A percentile compares a stretch with the other conserved stretches of the same genome.
phyloP scores from a whole-genome alignment of 2,113 vertebrate genomes.

The Arenaria interpres region DNA sequence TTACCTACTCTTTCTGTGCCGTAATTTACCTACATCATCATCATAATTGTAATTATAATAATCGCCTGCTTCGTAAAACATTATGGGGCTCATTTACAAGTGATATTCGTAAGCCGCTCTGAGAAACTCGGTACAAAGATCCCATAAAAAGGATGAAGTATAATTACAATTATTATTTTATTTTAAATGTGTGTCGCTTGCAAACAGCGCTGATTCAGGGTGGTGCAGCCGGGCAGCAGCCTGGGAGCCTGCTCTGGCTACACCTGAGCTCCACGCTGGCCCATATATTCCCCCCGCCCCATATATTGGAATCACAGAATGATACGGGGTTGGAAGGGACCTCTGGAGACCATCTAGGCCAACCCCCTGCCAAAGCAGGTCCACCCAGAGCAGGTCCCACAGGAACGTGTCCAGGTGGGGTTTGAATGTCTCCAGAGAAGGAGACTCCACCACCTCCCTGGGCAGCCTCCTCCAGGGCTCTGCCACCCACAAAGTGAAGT shows the following conservation, averaged over 20 bases:
- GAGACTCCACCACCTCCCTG: too few species aligned
- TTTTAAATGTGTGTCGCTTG: neutral
- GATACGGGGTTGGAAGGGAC: too few species aligned
- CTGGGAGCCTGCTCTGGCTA: neutral
- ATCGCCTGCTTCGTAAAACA: conserved; percentile 7
- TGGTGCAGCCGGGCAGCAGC: neutral
- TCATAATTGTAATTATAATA: conserved; percentile 53
- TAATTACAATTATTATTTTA: conserved; percentile 50
- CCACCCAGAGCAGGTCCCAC: too few species aligned
- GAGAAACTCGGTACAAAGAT: conserved; percentile 25
- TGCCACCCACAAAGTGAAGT: too few species aligned
- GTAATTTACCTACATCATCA: conserved; percentile 39
- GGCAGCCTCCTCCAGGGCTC: too few species aligned
- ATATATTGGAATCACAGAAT: too few species aligned
- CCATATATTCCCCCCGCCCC: neutral
- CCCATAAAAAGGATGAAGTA: conserved; percentile 3
- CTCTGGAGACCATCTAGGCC: too few species aligned
- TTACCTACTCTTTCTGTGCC: conserved; percentile 27
- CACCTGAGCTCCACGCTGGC: neutral
- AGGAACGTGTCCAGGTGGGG: too few species aligned
- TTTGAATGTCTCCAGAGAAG: too few species aligned
- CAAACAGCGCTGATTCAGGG: conserved; percentile 10
- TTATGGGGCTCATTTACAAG: conserved; percentile 47
- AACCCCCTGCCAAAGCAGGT: too few species aligned
- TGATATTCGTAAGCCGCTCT: conserved; percentile 44